Evolutionary conservation across 1,140 invertebrate genomes (phyloP).

Genomic region (Brachionus manjavacas): DNA sequence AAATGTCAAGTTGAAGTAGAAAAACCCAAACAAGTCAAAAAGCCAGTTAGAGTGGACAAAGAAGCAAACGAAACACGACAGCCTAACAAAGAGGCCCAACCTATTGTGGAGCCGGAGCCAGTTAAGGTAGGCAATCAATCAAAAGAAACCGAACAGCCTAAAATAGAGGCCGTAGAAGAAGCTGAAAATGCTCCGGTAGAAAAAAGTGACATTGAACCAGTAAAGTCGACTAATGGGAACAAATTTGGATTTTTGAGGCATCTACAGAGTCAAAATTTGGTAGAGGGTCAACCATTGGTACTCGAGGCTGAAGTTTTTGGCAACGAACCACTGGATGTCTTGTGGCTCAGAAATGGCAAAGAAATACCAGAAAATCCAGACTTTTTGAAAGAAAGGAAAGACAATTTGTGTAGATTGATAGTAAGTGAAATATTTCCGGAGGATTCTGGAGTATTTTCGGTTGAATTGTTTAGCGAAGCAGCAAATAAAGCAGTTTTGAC

Average conservation of each 20-base stretch:
- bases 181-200: background rate
- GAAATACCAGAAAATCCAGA: constrained; percentile 43
- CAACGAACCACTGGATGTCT: constrained; percentile 1
- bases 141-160: background rate
- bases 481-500: background rate
- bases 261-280: constrained; percentile 26
- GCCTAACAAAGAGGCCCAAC: background rate
- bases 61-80: background rate
- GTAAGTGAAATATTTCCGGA: constrained; percentile 43
- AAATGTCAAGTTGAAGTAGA: constrained; percentile 42
- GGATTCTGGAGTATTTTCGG: constrained; percentile 42
- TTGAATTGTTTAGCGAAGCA: background rate
- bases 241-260: constrained; percentile 12
- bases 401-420: constrained; percentile 18
- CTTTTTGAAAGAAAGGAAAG: constrained; percentile 32
- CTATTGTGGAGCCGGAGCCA: background rate
- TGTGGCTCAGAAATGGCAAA: constrained; percentile 42
- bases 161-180: background rate
- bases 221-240: background rate
- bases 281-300: constrained; percentile 24
- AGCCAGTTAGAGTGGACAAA: background rate
- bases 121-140: background rate
- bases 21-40: constrained; percentile 38
- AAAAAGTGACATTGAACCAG: background rate
- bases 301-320: background rate